These are phyloP conservation scores for Eudorcas thomsonii DNA, from an alignment of 2,113 vertebrate species.

Conservation along the genomic window DNA sequence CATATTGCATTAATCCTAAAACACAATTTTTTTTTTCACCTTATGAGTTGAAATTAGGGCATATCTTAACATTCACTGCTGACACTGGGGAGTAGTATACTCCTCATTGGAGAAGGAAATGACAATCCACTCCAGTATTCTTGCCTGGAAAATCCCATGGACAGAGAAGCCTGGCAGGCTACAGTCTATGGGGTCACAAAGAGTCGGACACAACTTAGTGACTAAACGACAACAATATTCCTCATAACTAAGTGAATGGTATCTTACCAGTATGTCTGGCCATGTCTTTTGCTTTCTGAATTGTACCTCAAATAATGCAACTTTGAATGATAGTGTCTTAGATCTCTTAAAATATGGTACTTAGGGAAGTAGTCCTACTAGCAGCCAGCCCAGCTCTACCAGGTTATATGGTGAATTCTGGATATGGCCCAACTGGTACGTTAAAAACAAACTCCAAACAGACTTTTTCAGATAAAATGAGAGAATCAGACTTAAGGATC, in stretches of 20 bases:
- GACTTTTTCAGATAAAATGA: not conserved
- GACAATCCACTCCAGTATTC: not conserved
- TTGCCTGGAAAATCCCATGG: not conserved
- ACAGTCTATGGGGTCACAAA: not conserved
- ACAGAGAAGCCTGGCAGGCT: not conserved
- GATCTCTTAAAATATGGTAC: not conserved
- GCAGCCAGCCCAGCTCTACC: not conserved
- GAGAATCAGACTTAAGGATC: not conserved
- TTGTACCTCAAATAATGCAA: not conserved
- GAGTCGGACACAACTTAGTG: not conserved
- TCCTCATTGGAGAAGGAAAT: not conserved
- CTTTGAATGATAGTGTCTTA: not conserved
- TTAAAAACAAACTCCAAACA: not conserved
- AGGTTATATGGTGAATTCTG: not conserved
- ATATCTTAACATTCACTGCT: not conserved
- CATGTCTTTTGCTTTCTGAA: not conserved
- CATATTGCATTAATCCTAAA: constrained; percentile 8
- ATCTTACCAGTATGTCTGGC: not conserved
- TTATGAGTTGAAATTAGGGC: constrained; percentile 24
- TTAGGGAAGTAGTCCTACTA: not conserved
- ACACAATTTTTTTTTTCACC: not conserved
- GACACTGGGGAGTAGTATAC: not conserved
- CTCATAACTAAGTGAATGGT: not conserved
- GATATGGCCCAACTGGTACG: not conserved
- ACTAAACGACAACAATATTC: not conserved